These are phyloP conservation scores for Melinopterus prodromus DNA, from an alignment of 2,888 invertebrate species.

Conservation along the genomic window DNA sequence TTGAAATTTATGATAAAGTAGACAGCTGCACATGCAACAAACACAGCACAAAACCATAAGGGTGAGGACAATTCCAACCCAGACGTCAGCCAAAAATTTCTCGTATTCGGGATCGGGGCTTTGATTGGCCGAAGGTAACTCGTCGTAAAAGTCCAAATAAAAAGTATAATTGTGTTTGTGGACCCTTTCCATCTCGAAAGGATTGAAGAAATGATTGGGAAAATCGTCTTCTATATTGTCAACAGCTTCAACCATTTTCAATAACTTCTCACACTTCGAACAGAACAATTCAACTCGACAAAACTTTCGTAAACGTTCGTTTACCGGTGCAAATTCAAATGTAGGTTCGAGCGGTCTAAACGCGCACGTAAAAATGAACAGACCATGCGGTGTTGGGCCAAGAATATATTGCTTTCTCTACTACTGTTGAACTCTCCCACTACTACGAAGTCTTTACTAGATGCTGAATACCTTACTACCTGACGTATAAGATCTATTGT, in stretches of 20 bases:
- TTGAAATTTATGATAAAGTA: constrained; percentile 71
- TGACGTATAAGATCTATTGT: not conserved
- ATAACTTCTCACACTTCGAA: too few relatives aligned
- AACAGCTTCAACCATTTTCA: not conserved
- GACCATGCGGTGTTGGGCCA: not conserved
- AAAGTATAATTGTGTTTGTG: constrained; percentile 45
- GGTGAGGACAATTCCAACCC: constrained; percentile 70
- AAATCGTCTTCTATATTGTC: not conserved
- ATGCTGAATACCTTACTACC: not conserved
- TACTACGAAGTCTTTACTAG: constrained; percentile 32
- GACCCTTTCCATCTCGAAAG: not conserved
- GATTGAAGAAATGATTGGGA: not conserved
- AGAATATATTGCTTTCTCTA: constrained; percentile 36
- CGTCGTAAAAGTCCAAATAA: constrained; percentile 45
- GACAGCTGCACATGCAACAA: constrained; percentile 70
- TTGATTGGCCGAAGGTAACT: constrained; percentile 40
- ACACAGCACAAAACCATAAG: constrained; percentile 69
- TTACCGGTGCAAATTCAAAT: not conserved
- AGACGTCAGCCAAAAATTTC: constrained; percentile 68
- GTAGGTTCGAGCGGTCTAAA: not conserved
- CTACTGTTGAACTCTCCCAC: constrained; percentile 50
- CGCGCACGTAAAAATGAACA: constrained; percentile 21
- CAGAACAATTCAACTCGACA: too few relatives aligned
- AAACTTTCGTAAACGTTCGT: not conserved
- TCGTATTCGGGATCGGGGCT: constrained; percentile 62